These are phyloP conservation scores for Syngnathoides biaculeatus DNA, from an alignment of 2,113 vertebrate species.

Conservation along the genomic window DNA sequence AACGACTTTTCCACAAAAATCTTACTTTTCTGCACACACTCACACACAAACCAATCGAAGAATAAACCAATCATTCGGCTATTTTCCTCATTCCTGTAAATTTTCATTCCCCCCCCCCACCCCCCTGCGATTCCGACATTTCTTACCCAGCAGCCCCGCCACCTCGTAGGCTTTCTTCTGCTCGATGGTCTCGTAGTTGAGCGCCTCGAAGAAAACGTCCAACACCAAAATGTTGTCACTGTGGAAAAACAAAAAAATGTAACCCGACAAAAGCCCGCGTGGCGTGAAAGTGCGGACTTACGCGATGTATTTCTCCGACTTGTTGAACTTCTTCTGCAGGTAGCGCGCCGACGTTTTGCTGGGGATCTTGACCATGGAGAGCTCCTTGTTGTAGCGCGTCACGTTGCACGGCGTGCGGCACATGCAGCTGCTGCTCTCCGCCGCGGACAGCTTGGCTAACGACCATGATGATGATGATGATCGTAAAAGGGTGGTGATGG, in stretches of 20 bases:
- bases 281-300: slow-evolving; percentile 61
- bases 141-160: slow-evolving; percentile 95
- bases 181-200: slow-evolving; percentile 98
- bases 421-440: slow-evolving; percentile 89
- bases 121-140: too few species aligned
- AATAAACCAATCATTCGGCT: too few species aligned
- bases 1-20: too few species aligned
- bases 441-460: slow-evolving; percentile 86
- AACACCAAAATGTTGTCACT: slow-evolving; percentile 98
- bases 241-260: slow-evolving; percentile 35
- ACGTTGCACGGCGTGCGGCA: slow-evolving; percentile 95
- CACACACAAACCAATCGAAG: too few species aligned
- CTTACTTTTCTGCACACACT: too few species aligned
- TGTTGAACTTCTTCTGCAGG: slow-evolving; percentile 98
- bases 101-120: too few species aligned
- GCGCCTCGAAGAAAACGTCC: slow-evolving; percentile 97
- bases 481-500: slow-evolving; percentile 16
- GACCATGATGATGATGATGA: background rate
- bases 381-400: slow-evolving; percentile 97
- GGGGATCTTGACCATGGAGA: slow-evolving; percentile 99
- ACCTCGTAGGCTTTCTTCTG: slow-evolving; percentile 99
- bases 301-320: slow-evolving; percentile 96
- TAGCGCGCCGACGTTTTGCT: slow-evolving; percentile 97
- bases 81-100: too few species aligned
- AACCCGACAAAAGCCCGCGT: background rate